These are phyloP conservation scores for Subacronicta megacephala DNA, from an alignment of 2,888 invertebrate genomes.

Conservation along the genomic window DNA sequence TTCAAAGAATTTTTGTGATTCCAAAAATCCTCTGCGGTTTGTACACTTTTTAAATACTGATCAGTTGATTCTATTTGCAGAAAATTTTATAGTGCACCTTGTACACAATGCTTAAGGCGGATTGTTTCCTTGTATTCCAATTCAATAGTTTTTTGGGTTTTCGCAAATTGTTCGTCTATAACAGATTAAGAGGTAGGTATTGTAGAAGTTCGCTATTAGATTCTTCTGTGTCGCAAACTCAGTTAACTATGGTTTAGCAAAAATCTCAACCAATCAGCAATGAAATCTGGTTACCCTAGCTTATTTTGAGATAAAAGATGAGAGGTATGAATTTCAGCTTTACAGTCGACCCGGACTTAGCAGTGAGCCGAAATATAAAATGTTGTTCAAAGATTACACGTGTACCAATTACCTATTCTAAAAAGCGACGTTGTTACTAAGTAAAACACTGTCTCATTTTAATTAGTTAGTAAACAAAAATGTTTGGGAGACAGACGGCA, in stretches of 20 bases:
- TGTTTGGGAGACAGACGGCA: conserved; percentile 71
- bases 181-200: too few species aligned
- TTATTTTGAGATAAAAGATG: too few species aligned
- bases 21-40: neutral
- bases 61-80: neutral
- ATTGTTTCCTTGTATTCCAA: too few species aligned
- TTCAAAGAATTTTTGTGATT: neutral
- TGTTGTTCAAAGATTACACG: conserved; percentile 56
- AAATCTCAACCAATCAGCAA: too few species aligned
- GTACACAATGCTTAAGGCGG: too few species aligned
- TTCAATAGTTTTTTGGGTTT: too few species aligned
- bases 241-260: too few species aligned
- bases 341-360: neutral
- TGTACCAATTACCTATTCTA: conserved; percentile 75
- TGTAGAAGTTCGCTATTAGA: too few species aligned
- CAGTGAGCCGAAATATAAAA: neutral
- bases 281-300: too few species aligned
- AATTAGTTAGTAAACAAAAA: conserved; percentile 83
- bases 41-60: conserved; percentile 3
- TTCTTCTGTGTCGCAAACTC: too few species aligned
- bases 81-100: neutral
- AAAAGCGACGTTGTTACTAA: conserved; percentile 64
- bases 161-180: too few species aligned
- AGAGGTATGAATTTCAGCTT: too few species aligned
- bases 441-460: conserved; percentile 69